Conservation (phyloP, 64 coral and sea anemone species). For the Catalaphyllia jardinei region DNA sequence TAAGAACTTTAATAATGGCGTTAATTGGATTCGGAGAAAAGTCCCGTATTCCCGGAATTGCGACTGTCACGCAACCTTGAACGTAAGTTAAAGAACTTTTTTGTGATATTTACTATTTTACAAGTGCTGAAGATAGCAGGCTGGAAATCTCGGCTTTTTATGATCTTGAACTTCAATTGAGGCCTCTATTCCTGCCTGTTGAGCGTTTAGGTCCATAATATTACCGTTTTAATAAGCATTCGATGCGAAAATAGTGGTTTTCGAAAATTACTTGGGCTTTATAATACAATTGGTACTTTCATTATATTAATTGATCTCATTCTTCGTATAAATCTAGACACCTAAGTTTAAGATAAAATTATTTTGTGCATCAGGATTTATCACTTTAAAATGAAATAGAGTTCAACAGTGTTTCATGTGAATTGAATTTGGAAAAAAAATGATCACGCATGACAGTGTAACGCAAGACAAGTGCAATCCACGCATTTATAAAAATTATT, state of each 20-base stretch:
- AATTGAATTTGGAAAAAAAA: too few relatives aligned
- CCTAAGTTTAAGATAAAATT: too few relatives aligned
- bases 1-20: too few relatives aligned
- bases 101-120: background rate
- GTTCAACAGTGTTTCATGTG: too few relatives aligned
- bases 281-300: too few relatives aligned
- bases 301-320: too few relatives aligned
- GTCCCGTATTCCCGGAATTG: constrained; percentile 3
- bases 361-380: too few relatives aligned
- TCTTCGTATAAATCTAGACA: too few relatives aligned
- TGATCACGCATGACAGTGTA: too few relatives aligned
- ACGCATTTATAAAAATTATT: too few relatives aligned
- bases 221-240: background rate
- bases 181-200: background rate
- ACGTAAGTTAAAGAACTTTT: background rate
- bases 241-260: background rate
- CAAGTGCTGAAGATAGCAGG: background rate
- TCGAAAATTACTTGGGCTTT: background rate
- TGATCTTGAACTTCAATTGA: background rate
- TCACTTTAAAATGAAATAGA: too few relatives aligned
- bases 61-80: background rate
- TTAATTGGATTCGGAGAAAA: constrained; percentile 26
- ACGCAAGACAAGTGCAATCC: too few relatives aligned
- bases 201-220: background rate
- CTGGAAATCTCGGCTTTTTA: background rate